phyloP scores from a whole-genome alignment of 2,888 invertebrate genomes.

The Spicauda simplicius region DNA sequence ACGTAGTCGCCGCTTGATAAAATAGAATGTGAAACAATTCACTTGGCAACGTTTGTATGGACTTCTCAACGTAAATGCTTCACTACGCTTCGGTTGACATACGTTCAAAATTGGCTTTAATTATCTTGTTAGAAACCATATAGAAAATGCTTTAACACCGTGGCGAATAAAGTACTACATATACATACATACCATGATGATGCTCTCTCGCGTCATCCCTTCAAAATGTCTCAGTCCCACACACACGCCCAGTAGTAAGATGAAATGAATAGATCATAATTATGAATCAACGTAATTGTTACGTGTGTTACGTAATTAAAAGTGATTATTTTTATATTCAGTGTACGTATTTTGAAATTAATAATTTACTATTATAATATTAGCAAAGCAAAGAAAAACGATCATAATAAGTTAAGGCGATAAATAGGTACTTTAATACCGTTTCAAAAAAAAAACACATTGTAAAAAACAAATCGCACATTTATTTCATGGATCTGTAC shows the following conservation, averaged over 20 bases:
- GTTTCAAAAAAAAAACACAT: slow-evolving; percentile 20
- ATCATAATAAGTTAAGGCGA: background rate
- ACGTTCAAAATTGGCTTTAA: background rate
- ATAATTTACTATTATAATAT: background rate
- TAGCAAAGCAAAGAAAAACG: background rate
- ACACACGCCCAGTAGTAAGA: no score
- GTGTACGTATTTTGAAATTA: no score
- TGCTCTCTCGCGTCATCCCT: no score
- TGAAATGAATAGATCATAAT: no score
- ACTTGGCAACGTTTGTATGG: background rate
- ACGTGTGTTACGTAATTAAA: no score
- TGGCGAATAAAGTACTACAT: no score
- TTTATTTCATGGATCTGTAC: slow-evolving; percentile 19
- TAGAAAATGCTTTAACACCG: no score
- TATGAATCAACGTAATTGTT: no score
- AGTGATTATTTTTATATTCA: no score
- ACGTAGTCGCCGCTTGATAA: slow-evolving; percentile 22
- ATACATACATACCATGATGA: no score
- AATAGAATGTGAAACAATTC: slow-evolving; percentile 23
- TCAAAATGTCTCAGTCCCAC: no score
- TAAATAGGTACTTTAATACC: background rate
- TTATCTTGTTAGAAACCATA: no score
- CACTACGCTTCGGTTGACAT: background rate
- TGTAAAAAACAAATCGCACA: slow-evolving; percentile 36
- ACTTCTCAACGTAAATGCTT: background rate